Conservation (phyloP, 2,888 invertebrate genomes). For the Cantharis flavilabris region DNA sequence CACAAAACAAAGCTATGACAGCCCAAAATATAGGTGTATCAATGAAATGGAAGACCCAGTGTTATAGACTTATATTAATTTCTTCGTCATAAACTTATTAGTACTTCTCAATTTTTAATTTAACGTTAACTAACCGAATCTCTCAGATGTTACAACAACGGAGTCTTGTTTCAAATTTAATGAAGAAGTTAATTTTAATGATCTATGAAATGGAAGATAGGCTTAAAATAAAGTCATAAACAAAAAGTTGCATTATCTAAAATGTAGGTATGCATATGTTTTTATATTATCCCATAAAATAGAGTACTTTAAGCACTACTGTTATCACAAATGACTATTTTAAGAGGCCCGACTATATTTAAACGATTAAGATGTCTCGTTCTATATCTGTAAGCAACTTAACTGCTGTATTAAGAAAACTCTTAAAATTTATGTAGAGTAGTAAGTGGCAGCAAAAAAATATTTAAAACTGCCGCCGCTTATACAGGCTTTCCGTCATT, state of each 20-base stretch:
- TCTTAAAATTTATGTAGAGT: conserved; percentile 20
- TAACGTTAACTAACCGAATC: not conserved
- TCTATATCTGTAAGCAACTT: conserved; percentile 25
- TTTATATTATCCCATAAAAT: conserved; percentile 19
- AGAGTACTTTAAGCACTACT: conserved; percentile 16
- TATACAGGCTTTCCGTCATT: not conserved
- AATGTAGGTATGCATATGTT: conserved; percentile 26
- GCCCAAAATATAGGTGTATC: conserved; percentile 16
- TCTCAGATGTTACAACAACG: not conserved
- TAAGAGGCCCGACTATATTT: conserved; percentile 22
- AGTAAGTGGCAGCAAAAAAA: conserved; percentile 25
- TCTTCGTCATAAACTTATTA: not conserved
- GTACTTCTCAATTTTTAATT: not conserved
- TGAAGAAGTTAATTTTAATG: not conserved
- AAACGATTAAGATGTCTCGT: conserved; percentile 31
- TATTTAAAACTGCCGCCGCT: not conserved
- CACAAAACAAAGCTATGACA: conserved; percentile 27
- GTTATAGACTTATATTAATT: conserved; percentile 14
- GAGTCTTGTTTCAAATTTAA: not conserved
- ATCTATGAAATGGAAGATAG: conserved; percentile 11
- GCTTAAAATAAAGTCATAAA: conserved; percentile 17
- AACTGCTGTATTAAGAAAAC: conserved; percentile 17
- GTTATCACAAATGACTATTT: conserved; percentile 29
- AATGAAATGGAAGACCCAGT: conserved; percentile 23
- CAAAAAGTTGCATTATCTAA: conserved; percentile 15